phyloP scores from a whole-genome alignment of 2,888 invertebrate genomes.

The Drosophila mulleri region DNA sequence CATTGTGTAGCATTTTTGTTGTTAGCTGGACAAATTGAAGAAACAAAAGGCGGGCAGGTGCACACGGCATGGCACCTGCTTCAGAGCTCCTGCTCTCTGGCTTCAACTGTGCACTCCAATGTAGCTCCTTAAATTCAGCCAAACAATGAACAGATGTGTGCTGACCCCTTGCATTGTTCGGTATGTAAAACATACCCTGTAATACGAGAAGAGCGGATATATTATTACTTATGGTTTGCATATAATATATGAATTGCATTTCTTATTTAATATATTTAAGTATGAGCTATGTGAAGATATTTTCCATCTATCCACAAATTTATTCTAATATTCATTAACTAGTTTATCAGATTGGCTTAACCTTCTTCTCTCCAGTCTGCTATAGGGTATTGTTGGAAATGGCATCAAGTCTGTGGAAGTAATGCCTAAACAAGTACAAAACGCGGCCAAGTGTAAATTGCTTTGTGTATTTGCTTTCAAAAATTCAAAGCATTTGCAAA shows the following conservation, averaged over 20 bases:
- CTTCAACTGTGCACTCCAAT: constrained; percentile 24
- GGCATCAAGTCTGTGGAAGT: constrained; percentile 10
- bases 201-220: neutral
- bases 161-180: neutral
- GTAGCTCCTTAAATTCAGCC: constrained; percentile 9
- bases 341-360: neutral
- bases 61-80: constrained; percentile 4
- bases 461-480: constrained; percentile 12
- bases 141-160: constrained; percentile 7
- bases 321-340: neutral
- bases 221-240: neutral
- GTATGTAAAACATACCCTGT: neutral
- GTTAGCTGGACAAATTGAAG: constrained; percentile 5
- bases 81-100: constrained; percentile 1
- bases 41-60: constrained; percentile 6
- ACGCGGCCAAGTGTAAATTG: constrained; percentile 37
- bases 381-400: neutral
- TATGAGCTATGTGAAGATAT: no score
- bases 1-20: constrained; percentile 58
- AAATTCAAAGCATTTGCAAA: constrained; percentile 16
- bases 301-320: neutral
- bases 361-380: neutral
- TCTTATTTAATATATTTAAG: neutral
- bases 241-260: neutral
- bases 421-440: constrained; percentile 10